Evolutionary conservation across 2,888 invertebrate genomes (phyloP).

Genomic region (Lutraria lutraria): DNA sequence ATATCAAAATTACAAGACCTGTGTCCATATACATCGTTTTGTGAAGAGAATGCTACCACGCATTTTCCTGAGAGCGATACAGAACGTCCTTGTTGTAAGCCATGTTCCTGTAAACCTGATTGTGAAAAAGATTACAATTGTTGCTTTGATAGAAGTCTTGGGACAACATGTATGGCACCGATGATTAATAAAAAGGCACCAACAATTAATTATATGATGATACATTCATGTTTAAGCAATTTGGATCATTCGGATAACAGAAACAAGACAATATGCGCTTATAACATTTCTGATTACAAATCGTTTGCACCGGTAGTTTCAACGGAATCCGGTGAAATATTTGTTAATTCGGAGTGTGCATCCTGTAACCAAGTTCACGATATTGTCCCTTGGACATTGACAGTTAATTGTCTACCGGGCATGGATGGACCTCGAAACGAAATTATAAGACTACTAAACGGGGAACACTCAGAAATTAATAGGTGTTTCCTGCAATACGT

Average conservation of each 20-base stretch:
- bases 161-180: neutral
- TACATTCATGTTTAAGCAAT: neutral
- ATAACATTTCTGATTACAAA: neutral
- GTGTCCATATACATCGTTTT: neutral
- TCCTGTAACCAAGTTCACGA: neutral
- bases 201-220: neutral
- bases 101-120: neutral
- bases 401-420: neutral
- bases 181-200: neutral
- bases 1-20: neutral
- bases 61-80: neutral
- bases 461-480: neutral
- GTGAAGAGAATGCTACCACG: neutral
- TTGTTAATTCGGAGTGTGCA: neutral
- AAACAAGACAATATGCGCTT: neutral
- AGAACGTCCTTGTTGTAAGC: neutral
- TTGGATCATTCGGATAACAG: neutral
- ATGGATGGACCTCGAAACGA: neutral
- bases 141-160: neutral
- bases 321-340: neutral
- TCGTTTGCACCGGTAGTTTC: neutral
- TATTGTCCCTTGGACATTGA: neutral
- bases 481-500: neutral
- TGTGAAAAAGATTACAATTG: neutral
- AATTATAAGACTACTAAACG: neutral